Evolutionary conservation across 2,797 vertebrate genomes (phyloP).

Genomic region (Phoxinus dragarum): DNA sequence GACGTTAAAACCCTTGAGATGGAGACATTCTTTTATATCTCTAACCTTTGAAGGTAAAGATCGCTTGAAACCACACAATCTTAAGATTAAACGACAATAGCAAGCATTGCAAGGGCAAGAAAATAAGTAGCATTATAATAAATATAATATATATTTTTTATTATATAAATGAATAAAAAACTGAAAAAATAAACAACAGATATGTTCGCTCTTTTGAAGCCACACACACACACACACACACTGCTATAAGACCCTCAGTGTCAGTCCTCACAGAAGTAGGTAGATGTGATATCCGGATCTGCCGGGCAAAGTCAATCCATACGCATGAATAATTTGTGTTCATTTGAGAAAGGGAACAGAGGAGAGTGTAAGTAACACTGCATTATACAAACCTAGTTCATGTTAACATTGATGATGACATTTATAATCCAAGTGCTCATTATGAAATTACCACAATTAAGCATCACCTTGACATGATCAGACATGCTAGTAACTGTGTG

Average conservation of each 20-base stretch:
- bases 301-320: conserved; percentile 53
- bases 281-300: conserved; percentile 32
- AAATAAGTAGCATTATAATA: background rate
- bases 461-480: background rate
- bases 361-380: conserved; percentile 22
- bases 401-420: conserved; percentile 30
- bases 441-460: conserved; percentile 6
- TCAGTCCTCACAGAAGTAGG: conserved; percentile 1
- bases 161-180: background rate
- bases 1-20: background rate
- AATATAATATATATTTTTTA: background rate
- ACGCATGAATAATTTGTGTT: conserved; percentile 64
- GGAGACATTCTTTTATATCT: background rate
- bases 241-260: background rate
- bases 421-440: background rate
- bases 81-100: background rate
- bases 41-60: background rate
- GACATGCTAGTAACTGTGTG: background rate
- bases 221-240: too few species aligned
- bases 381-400: conserved; percentile 34
- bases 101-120: background rate
- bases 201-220: background rate
- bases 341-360: conserved; percentile 41
- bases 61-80: background rate
- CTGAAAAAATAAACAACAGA: too few species aligned